Base-by-base conservation (phyloP, 1,140 invertebrate genomes). In the Sinonovacula constricta region DNA sequence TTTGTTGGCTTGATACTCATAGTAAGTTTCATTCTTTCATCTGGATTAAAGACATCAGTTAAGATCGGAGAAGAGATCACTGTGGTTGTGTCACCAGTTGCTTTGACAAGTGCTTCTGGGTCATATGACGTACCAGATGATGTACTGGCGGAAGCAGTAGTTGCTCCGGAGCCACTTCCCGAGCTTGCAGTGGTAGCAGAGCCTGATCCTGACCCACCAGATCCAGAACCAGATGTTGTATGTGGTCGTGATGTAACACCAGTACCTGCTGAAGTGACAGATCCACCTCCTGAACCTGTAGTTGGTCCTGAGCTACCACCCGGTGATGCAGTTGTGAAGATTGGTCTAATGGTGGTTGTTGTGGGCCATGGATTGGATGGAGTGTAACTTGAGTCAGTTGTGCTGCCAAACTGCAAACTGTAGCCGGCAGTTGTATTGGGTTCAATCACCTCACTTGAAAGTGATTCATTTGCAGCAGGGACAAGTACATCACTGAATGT, bases 401-500 rank as follows among this genome's bases (percentile, higher is more conserved):
- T 68, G 39, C 57, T 63, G 5, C 66, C 71, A 67, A 80, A 80
- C 14, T 24, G 26, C 4, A 74, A 56, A n/a, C 34, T 67, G 24
- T 62, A 62, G 22, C 63, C 54, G 30, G 70, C 39, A 39, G 51
- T 34, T 56, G 63, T 68, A 24, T 57, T 34, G 36, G 65, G 65
- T 33, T 80, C 71, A 30, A 67, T 60, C 18, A 45, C 54, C 24
- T 51, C 31, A 34, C 49, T 39, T 22, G 65, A 36, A 31, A 80
- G 60, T 14, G 65, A 26, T 53, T 53, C 22, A 34, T 66, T 56
- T 39, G 36, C 56, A 36, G 30, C 24, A n/a, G 65, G 62, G 39
- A 80, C 71, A 39, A 69, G n/a, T 36, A 59, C 54, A n/a, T 56
- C 24, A 56, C 24, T 36, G 34, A 34, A 76, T 54, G 71, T 75